Evolutionary conservation across 2,797 vertebrate genomes (phyloP), one percentile per base, ranked within the genome.

Genomic region (Rallus crepitans): DNA sequence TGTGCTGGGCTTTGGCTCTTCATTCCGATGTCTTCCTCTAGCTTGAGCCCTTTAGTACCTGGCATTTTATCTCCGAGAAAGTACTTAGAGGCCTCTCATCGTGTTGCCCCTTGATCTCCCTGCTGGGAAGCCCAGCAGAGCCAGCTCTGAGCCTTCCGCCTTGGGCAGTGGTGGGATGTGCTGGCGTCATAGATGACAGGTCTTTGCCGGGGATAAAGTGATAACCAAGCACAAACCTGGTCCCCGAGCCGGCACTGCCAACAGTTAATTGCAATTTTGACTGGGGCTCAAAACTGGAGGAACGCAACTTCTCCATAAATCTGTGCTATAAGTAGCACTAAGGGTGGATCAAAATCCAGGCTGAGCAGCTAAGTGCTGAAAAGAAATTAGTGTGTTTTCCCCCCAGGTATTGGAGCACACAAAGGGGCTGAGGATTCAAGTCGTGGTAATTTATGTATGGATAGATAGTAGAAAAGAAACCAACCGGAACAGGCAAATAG

Each of bases 81-180:
- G 35, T 64, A 12, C 64, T 89, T 60, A 7, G 0, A 37, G 3
- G 59, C 56, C 59, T 85, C 63, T 57, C 14, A 31, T 72, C 47
- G 21, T 17, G 33, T 52, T 7, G 0, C 30, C 56, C 61, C 48
- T 68, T 60, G 4, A 1, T 24, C 48, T 57, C 28, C 64, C 66
- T 2, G 0, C 42, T 23, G 37, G 1, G 1, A 25, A 66, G 48
- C 59, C 76, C 11, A 6, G 4, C n/a, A 15, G 71, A 53, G 5
- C 23, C 65, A 12, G 17, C 48, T 30, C 73, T 4, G 5, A 27
- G 31, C 30, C 48, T 21, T n/a, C 72, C 7, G 52, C 30, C 33
- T 40, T 12, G 23, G 66, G 59, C 40, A 27, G 72, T 2, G 2
- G 30, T 1, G 1, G 70, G 47, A 31, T 15, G 57, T 0, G 1